Conservation (phyloP, 92 coral and sea anemone genomes). For the Bergia sp. region DNA sequence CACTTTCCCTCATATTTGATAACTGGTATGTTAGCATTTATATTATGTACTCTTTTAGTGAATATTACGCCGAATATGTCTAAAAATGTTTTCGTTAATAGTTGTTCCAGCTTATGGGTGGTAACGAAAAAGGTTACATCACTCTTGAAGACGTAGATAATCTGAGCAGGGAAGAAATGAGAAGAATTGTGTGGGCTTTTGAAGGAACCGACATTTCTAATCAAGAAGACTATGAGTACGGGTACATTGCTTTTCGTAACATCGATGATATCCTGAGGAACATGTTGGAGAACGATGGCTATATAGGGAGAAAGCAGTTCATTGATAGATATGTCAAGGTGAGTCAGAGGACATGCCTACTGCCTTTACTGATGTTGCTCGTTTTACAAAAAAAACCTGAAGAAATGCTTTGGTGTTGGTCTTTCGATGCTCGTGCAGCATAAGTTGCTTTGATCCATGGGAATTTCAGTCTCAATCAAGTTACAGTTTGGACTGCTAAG, state of each 20-base stretch:
- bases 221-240: conserved; percentile 14
- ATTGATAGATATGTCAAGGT: conserved; percentile 26
- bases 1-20: too few species aligned
- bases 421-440: too few species aligned
- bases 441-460: too few species aligned
- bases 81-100: not conserved
- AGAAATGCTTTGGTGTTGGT: not conserved
- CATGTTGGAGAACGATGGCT: not conserved
- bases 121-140: conserved; percentile 23
- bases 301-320: conserved; percentile 24
- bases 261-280: not conserved
- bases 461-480: not conserved
- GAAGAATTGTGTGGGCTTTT: conserved; percentile 11
- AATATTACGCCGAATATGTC: not conserved
- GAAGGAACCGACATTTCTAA: conserved; percentile 34
- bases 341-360: not conserved
- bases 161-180: conserved; percentile 24
- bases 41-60: too few species aligned
- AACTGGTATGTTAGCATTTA: too few species aligned
- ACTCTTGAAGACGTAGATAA: conserved; percentile 40
- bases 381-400: not conserved
- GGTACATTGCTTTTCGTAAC: conserved; percentile 7
- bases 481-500: not conserved
- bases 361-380: not conserved
- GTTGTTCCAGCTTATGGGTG: conserved; percentile 33